These are phyloP conservation scores for Galaxea fascicularis DNA, from an alignment of 92 coral and sea anemone species.

Conservation along the genomic window DNA sequence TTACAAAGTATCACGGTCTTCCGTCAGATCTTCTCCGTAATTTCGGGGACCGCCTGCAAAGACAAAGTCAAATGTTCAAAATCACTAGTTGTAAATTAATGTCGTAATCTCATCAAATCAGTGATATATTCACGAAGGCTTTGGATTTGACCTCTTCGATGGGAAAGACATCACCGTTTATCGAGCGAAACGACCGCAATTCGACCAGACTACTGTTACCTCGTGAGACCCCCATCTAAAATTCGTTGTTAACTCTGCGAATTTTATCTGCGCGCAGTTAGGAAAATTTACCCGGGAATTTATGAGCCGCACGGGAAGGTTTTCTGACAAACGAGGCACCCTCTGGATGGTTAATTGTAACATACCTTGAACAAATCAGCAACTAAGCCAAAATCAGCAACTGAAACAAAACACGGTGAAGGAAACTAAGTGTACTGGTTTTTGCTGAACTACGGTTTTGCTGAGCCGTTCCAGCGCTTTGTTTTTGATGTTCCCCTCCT, in stretches of 20 bases:
- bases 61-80: neutral
- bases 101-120: neutral
- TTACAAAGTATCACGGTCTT: neutral
- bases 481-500: too few relatives aligned
- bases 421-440: neutral
- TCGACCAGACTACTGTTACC: too few relatives aligned
- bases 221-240: too few relatives aligned
- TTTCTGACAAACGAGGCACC: too few relatives aligned
- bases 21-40: slow-evolving; percentile 83
- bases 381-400: slow-evolving; percentile 97
- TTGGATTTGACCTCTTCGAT: too few relatives aligned
- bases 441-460: too few relatives aligned
- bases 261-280: neutral
- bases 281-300: too few relatives aligned
- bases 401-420: slow-evolving; percentile 45
- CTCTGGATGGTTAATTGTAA: neutral
- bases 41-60: slow-evolving; percentile 93
- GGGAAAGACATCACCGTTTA: too few relatives aligned
- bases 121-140: neutral
- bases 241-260: too few relatives aligned
- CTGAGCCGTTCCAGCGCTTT: too few relatives aligned
- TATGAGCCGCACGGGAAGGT: too few relatives aligned
- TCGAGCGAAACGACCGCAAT: too few relatives aligned
- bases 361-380: slow-evolving; percentile 98
- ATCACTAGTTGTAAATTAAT: neutral